Evolutionary conservation across 2,888 invertebrate genomes (phyloP).

Genomic region (Choristoneura rosaceana): DNA sequence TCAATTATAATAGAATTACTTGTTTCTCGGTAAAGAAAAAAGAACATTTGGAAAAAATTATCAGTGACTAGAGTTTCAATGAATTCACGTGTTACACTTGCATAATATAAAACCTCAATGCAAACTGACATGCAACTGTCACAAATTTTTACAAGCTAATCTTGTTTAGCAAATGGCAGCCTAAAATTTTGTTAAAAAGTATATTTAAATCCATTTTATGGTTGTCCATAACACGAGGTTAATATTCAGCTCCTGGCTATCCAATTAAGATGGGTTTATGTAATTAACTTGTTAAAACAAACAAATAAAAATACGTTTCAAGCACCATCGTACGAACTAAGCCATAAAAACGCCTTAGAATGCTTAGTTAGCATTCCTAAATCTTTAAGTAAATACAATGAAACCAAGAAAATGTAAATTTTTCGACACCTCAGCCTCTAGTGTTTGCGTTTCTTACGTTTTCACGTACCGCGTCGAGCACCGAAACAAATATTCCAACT

Average conservation of each 20-base stretch:
- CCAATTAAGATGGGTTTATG: conserved; percentile 24
- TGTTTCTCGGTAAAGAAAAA: neutral
- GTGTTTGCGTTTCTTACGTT: conserved; percentile 63
- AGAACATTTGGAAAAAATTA: neutral
- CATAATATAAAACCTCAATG: too few species aligned
- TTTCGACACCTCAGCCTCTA: conserved; percentile 52
- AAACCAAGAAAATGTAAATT: conserved; percentile 62
- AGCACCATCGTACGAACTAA: conserved; percentile 25
- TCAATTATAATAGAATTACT: neutral
- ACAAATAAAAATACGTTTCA: conserved; percentile 26
- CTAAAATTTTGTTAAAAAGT: neutral
- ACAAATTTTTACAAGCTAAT: neutral
- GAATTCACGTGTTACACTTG: too few species aligned
- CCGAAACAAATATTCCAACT: conserved; percentile 58
- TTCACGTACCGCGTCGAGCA: conserved; percentile 52
- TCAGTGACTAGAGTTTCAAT: too few species aligned
- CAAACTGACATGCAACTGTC: neutral
- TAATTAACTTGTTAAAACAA: conserved; percentile 26
- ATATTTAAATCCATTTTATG: neutral
- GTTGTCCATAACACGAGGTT: neutral
- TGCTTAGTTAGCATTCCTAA: conserved; percentile 52
- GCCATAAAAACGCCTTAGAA: conserved; percentile 40
- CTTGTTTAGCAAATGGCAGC: neutral
- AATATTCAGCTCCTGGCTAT: conserved; percentile 34
- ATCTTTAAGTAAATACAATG: conserved; percentile 69